phyloP scores from a whole-genome alignment of 2,888 invertebrate species.

The Athalia circularis region DNA sequence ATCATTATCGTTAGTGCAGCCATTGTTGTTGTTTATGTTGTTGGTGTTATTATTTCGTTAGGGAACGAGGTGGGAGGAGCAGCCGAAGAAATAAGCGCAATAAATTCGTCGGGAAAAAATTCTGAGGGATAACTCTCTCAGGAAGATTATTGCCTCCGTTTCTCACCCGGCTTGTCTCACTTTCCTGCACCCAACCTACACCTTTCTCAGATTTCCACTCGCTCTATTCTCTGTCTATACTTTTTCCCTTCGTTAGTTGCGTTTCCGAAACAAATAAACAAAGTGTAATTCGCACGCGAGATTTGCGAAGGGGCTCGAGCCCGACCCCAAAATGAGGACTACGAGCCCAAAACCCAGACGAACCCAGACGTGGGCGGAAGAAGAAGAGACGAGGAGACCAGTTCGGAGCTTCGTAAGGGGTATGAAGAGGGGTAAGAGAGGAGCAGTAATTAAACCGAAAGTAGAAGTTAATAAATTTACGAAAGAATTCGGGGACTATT shows the following conservation, averaged over 20 bases:
- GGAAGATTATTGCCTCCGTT: constrained; percentile 17
- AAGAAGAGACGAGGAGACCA: background rate
- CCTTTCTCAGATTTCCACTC: background rate
- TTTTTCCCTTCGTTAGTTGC: constrained; percentile 19
- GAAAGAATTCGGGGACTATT: constrained; percentile 28
- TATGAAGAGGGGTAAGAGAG: background rate
- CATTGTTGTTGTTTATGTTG: background rate
- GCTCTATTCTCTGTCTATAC: background rate
- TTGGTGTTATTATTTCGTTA: background rate
- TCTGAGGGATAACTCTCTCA: background rate
- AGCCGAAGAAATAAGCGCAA: background rate
- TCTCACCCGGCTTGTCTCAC: background rate
- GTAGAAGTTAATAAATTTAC: constrained; percentile 30
- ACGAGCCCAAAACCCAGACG: too few relatives aligned
- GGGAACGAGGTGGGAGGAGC: background rate
- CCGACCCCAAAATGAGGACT: background rate
- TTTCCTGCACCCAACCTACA: background rate
- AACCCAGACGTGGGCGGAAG: background rate
- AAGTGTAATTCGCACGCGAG: constrained; percentile 36
- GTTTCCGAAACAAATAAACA: constrained; percentile 31
- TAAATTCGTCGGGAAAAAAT: background rate
- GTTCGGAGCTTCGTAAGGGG: background rate
- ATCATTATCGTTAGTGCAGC: background rate
- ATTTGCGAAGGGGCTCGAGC: constrained; percentile 6
- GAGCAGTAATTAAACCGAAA: constrained; percentile 38